phyloP scores from a whole-genome alignment of 2,888 invertebrate genomes.

The Cheilosia urbana region DNA sequence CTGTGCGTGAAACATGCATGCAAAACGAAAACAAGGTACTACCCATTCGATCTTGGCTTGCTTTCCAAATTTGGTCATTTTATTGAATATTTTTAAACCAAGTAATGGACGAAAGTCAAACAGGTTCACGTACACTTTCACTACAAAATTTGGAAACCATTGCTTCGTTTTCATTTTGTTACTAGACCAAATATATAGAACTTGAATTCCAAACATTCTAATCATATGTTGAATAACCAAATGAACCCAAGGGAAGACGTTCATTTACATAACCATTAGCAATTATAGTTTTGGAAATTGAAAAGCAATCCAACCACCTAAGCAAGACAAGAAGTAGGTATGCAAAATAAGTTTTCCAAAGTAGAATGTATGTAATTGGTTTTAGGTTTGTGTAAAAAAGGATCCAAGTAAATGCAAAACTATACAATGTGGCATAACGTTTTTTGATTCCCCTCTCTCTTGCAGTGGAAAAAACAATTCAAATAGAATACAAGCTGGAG shows the following conservation, averaged over 20 bases:
- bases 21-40: constrained; percentile 14
- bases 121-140: constrained; percentile 68
- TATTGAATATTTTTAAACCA: constrained; percentile 56
- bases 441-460: constrained; percentile 6
- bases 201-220: background rate
- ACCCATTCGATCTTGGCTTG: constrained; percentile 12
- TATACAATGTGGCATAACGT: constrained; percentile 40
- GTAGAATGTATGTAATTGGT: background rate
- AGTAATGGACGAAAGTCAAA: constrained; percentile 65
- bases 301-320: background rate
- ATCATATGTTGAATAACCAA: background rate
- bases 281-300: background rate
- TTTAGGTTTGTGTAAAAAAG: constrained; percentile 6
- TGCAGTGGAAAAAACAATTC: constrained; percentile 32
- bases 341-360: background rate
- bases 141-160: constrained; percentile 28
- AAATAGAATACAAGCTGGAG: constrained; percentile 34
- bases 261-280: constrained; percentile 16
- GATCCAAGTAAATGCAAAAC: constrained; percentile 34
- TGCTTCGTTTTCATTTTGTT: background rate
- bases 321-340: constrained; percentile 4
- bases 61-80: constrained; percentile 66
- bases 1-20: constrained; percentile 26
- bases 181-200: background rate
- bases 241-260: background rate